Base-by-base conservation (phyloP, 30 jellyfish, hydroid and myxozoan genomes). In the Aurelia sp. region DNA sequence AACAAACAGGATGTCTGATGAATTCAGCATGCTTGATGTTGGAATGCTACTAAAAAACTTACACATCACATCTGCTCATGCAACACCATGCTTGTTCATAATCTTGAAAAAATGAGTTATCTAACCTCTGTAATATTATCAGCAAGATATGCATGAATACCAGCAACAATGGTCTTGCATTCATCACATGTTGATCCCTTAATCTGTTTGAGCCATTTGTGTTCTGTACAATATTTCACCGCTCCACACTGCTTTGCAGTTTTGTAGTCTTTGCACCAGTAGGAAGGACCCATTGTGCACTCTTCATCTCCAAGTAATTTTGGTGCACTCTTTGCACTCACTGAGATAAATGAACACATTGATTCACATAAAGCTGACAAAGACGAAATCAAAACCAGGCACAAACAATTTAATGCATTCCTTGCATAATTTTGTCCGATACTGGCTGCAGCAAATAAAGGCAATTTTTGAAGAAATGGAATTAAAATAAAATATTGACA, bases 251-350 rank as follows among this genome's bases (percentile, higher is more conserved):
- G 74, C 27, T 61, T 40, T 21, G 93, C 93, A 30, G 86, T 53
- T 44, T 73, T 76, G 65, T 33, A 71, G 30, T 62, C 78, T 41
- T 84, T 62, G 74, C 93, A 84, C 93, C 93, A 84, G 31, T 57
- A 84, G 8, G 93, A 17, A 6, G 93, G 93, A 40, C 93, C 93
- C 62, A 13, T 11, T 13, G 93, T 84, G 62, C 93, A 84, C 40
- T 73, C 84, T 19, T 11, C 74, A 62, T 84, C 93, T 19, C 93
- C 93, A 23, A 84, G 69, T 5, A 71, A 22, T 13, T 72, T 62
- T 20, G 16, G 55, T n/a, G 91, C 80, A 60, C 78, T 71, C 59
- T 73, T 71, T 51, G 90, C 90, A 79, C 90, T 63, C 17, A 80
- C 90, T 79, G 53, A 10, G 40, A 60, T 16, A 21, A 22, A 66